These are phyloP conservation scores for Hoplostethus atlanticus DNA, from an alignment of 2,797 vertebrate species.

Conservation along the genomic window DNA sequence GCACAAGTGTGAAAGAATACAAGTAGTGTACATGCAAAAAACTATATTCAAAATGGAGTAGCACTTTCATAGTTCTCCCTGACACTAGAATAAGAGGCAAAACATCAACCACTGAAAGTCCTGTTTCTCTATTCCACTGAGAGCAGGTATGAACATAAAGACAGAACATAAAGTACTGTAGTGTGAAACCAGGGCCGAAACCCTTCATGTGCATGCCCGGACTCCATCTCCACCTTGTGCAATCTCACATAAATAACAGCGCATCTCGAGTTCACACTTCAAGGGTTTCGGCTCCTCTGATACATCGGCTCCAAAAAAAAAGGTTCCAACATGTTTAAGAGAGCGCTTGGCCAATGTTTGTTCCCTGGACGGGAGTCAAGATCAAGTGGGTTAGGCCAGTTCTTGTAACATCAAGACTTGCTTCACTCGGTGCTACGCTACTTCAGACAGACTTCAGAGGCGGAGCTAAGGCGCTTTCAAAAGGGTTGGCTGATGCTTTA, in stretches of 20 bases:
- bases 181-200: conserved; percentile 45
- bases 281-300: not conserved
- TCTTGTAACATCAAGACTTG: conserved; percentile 5
- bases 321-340: conserved; percentile 27
- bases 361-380: not conserved
- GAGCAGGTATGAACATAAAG: conserved; percentile 41
- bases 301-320: conserved; percentile 7
- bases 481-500: not conserved
- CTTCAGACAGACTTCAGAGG: not conserved
- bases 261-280: conserved; percentile 7
- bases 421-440: not conserved
- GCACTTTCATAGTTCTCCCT: conserved; percentile 2
- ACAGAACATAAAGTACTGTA: conserved; percentile 13
- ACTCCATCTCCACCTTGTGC: conserved; percentile 33
- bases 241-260: conserved; percentile 28
- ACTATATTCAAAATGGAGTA: not conserved
- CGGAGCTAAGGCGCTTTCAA: not conserved
- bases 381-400: not conserved
- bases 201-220: conserved; percentile 17
- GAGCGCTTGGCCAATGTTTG: conserved; percentile 5
- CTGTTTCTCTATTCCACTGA: conserved; percentile 28
- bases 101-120: conserved; percentile 40
- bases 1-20: not conserved
- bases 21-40: no score
- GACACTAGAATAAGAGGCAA: not conserved